Base-by-base conservation (phyloP, 2,888 invertebrate genomes). In the Anagyrus pseudococci region DNA sequence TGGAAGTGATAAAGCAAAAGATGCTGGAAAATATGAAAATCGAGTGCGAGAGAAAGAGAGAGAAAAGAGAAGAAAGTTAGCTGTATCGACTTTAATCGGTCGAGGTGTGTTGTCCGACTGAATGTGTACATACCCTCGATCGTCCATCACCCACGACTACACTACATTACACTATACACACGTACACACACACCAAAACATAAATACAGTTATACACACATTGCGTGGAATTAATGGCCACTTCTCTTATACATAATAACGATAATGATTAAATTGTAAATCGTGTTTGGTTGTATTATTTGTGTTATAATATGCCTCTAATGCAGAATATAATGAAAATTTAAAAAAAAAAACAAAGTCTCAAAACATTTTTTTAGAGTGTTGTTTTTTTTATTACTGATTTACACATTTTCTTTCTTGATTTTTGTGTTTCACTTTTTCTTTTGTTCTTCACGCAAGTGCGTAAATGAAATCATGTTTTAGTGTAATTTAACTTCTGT, bases 271-370 rank as follows among this genome's bases (percentile, higher is more conserved):
- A 67, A 71, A 70, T 69, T 75, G 73, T 77, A 73, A 71, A 76
- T 76, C 73, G 71, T 77, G 71, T 73, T 75, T 75, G 70, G 72
- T 77, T 77, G 76, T 76, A 77, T 75, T 72, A 60, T 61, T 76
- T 76, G 72, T 76, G 75, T 76, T 76, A 74, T 58, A 56, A 65
- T 71, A 72, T 67, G 72, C 72, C 73, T 75, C 67, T 73, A 72
- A 76, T 73, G 72, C 74, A 75, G 75, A 77, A 76, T 76, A 75
- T 77, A 77, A 74, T 74, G 74, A 70, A 76, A 74, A 76, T 74
- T 74, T 67, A 74, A 76, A 15, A 41, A 41, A 41, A 17, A 29
- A 29, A 29, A 69, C 66, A 67, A 70, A 60, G 55, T 57, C 44
- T 64, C 19, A 49, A n/a, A 55, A 46, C 41, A 8, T 26, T 22